Percentiles rank a stretch among this genome's conserved stretches.
Conservation (phyloP, 1,140 invertebrate species). For the Cydia splendana region DNA sequence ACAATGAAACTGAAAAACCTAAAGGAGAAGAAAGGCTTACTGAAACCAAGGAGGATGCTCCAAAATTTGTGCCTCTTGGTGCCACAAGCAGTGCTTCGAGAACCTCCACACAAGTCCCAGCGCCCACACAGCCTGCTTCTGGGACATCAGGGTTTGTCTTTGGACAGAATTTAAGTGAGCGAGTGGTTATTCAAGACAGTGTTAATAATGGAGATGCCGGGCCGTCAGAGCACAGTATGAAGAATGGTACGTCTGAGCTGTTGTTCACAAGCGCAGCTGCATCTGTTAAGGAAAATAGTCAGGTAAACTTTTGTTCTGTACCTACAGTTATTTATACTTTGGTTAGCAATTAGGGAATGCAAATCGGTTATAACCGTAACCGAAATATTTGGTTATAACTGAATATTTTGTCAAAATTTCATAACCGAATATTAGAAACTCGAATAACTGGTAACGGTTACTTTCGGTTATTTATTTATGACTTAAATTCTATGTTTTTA, state of each 20-base stretch:
- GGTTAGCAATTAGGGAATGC: too few species aligned
- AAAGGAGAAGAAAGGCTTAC: slow-evolving; percentile 54
- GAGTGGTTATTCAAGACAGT: slow-evolving; percentile 82
- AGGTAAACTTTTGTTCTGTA: slow-evolving; percentile 45
- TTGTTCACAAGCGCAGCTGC: slow-evolving; percentile 81
- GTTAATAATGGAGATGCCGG: slow-evolving; percentile 66
- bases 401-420: too few species aligned
- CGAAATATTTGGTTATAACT: too few species aligned
- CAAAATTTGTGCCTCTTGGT: slow-evolving; percentile 76
- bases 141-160: slow-evolving; percentile 87
- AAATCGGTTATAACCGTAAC: too few species aligned
- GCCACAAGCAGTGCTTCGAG: slow-evolving; percentile 62
- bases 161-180: slow-evolving; percentile 94
- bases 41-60: slow-evolving; percentile 57
- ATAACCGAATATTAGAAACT: too few species aligned
- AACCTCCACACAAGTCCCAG: slow-evolving; percentile 58
- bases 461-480: too few species aligned
- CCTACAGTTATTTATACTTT: neutral
- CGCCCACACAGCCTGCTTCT: slow-evolving; percentile 56
- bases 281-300: slow-evolving; percentile 69
- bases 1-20: slow-evolving; percentile 46
- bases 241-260: slow-evolving; percentile 81
- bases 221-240: slow-evolving; percentile 67
- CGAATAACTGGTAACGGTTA: too few species aligned
- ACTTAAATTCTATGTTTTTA: too few species aligned